phyloP scores from a whole-genome alignment of 2,113 vertebrate genomes.

The Solea solea region DNA sequence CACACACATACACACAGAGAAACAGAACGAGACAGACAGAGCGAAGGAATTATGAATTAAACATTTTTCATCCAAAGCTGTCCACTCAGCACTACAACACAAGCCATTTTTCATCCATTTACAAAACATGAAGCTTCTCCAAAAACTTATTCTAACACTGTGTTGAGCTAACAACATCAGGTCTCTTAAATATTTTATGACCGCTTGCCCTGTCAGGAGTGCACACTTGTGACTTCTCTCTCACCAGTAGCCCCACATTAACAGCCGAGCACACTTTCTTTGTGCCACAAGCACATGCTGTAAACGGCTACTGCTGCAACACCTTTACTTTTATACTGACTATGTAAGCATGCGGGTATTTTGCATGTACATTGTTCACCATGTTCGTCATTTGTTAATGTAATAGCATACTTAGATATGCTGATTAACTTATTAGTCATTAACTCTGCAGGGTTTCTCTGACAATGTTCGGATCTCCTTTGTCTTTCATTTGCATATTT shows the following conservation, averaged over 20 bases:
- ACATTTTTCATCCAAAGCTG: background rate
- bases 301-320: no score
- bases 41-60: background rate
- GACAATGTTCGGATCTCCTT: no score
- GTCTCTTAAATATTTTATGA: constrained; percentile 7
- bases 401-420: no score
- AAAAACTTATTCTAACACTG: background rate
- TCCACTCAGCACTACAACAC: background rate
- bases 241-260: no score
- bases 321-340: no score
- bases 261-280: no score
- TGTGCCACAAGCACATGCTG: no score
- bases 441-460: background rate
- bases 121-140: background rate
- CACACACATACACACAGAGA: background rate
- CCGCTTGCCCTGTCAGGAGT: background rate
- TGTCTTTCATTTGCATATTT: no score
- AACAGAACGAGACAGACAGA: background rate
- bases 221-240: background rate
- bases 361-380: no score
- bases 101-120: background rate
- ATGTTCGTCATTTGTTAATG: no score
- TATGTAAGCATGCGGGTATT: no score
- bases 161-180: background rate
- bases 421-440: background rate